Evolutionary conservation across 2,888 invertebrate genomes (phyloP), one percentile per base, ranked within the genome.

Genomic region (Phrixothrix hirtus): DNA sequence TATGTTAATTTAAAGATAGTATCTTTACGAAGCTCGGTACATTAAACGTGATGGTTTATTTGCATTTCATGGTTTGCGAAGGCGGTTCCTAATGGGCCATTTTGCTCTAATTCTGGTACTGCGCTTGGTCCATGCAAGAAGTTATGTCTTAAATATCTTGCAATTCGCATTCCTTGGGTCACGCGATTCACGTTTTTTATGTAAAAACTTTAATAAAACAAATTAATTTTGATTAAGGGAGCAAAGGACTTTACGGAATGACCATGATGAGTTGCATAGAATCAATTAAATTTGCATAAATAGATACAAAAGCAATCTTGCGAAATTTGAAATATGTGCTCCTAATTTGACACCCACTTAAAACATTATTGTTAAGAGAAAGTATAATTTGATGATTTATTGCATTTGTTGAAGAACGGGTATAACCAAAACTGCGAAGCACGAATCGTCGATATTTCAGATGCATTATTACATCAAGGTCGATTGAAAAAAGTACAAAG

Each of bases 1-100:
- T 53, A 53, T 53, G 53, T 53, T 53, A 53, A 53, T 53, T 53
- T 48, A 30, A 27, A 43, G 53, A 53, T 53, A 53, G 31, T 27
- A 53, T 53, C 53, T 53, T 13, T 36, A 32, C 26, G 15, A 29
- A 29, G 37, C 36, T 12, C 21, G 31, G 42, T 49, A 15, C 44
- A 44, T 38, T 44, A 50, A 44, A 46, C 51, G 51, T 51, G 45
- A 50, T 50, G 50, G 43, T 43, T 27, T 31, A 27, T 38, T 37
- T 50, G 50, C 50, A 43, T 37, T 16, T 11, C 35, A 42, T 41
- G 15, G 39, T 39, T 41, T 31, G 46, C 43, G 47, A 44, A 35
- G 53, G 47, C 37, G 47, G 47, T 25, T 11, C 31, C 6, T 52
- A 52, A 53, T 48, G 53, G 53, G 11, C 53, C 53, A 53, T 53